Evolutionary conservation across 2,113 vertebrate species (phyloP).

Genomic region (Prolemur simus): DNA sequence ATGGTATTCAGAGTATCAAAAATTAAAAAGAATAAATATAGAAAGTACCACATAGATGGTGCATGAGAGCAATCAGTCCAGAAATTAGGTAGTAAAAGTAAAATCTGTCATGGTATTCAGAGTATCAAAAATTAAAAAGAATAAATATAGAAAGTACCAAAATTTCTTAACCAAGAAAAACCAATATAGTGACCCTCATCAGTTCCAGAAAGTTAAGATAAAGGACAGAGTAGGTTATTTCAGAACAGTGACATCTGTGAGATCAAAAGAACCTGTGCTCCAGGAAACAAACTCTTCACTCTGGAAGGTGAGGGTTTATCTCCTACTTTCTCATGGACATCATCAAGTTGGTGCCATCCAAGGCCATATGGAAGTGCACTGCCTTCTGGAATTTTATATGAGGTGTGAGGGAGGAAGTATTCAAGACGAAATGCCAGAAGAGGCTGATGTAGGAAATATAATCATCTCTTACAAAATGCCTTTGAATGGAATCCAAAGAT

Average conservation of each 20-base stretch:
- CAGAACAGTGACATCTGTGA: background rate
- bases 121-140: background rate
- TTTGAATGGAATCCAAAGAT: constrained; percentile 44
- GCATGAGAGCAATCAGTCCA: background rate
- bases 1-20: background rate
- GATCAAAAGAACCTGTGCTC: constrained; percentile 34
- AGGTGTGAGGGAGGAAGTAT: constrained; percentile 34
- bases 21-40: background rate
- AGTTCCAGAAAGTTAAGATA: background rate
- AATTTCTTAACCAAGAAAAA: background rate
- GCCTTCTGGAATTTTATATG: constrained; percentile 37
- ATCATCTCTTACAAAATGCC: constrained; percentile 38
- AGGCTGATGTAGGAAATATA: background rate
- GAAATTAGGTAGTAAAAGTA: background rate
- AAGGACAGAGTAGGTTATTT: constrained; percentile 2
- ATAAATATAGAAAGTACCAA: background rate
- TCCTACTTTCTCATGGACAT: constrained; percentile 18
- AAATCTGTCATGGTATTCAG: background rate
- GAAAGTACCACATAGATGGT: background rate
- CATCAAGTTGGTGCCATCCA: constrained; percentile 37
- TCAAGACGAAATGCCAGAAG: constrained; percentile 30
- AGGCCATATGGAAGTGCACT: background rate
- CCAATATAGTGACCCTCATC: background rate
- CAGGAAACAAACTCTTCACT: background rate
- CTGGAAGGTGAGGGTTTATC: background rate